phyloP scores from a whole-genome alignment of 2,113 vertebrate species.

The Spea multiplicata region DNA sequence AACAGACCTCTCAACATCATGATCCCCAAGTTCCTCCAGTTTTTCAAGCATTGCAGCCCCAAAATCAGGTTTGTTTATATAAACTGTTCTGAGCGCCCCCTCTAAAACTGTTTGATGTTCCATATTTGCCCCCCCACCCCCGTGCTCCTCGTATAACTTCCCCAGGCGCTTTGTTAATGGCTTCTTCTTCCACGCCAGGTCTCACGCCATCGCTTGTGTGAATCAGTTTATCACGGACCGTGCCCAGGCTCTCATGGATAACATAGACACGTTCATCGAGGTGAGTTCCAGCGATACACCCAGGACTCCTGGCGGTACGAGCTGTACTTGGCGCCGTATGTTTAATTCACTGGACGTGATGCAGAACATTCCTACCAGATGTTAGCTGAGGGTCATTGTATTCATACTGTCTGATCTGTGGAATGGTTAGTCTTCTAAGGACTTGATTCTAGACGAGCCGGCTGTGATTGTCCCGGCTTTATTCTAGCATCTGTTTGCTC shows the following conservation, averaged over 20 bases:
- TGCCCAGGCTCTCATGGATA: conserved; percentile 93
- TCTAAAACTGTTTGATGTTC: too few species aligned
- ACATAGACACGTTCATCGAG: conserved; percentile 95
- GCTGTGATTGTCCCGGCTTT: background rate
- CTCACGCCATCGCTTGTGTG: conserved; percentile 90
- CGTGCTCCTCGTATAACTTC: background rate
- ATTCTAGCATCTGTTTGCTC: conserved; percentile 81
- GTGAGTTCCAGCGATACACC: conserved; percentile 55
- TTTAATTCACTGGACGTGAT: conserved; percentile 43
- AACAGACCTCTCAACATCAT: conserved; percentile 91
- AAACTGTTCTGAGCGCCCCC: background rate
- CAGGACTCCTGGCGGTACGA: background rate
- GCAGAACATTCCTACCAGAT: conserved; percentile 40
- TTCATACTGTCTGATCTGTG: conserved; percentile 61
- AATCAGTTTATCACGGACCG: conserved; percentile 95
- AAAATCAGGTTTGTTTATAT: conserved; percentile 80
- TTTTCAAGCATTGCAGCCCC: conserved; percentile 95
- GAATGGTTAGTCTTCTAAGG: background rate
- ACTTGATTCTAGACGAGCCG: too few species aligned
- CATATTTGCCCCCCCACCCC: too few species aligned
- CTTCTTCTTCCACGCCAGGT: conserved; percentile 61
- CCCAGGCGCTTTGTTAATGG: background rate
- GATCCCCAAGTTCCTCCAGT: conserved; percentile 95
- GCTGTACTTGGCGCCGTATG: too few species aligned
- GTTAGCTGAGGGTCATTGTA: conserved; percentile 43